Evolutionary conservation across 2,888 invertebrate species (phyloP), one percentile per base, ranked within the genome.

Genomic region (Calliscelio sp.): DNA sequence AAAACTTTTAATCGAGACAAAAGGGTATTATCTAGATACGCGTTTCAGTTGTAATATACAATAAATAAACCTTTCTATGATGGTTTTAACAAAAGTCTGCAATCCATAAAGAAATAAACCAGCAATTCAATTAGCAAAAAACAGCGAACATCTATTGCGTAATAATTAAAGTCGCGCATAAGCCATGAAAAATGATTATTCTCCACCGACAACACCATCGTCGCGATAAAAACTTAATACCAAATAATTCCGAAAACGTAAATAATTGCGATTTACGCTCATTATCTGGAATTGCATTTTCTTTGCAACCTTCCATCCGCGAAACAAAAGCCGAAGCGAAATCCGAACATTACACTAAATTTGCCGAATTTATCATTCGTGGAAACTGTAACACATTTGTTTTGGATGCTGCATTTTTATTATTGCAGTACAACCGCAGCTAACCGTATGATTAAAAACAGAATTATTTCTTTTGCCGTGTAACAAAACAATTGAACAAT

Each of bases 331-430:
- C 22, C 24, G 41, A 24, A 41, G n/a, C 41, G 41, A 41, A 20
- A 61, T 61, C 61, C 61, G 41, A 38, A 41, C 38, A 16, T 41
- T 41, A 41, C 61, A 41, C 41, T 28, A 25, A 41, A 61, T 61
- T 22, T 10, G 24, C 7, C 61, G 24, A 61, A 61, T 61, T 41
- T 16, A 24, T 61, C 41, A 32, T 41, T 61, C 1, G 24, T 10
- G 41, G 7, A 24, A 49, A 49, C 8, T 22, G 16, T 55, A 10
- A 28, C 55, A 25, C 55, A 28, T 25, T 24, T 51, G 51, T 51
- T 16, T 24, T 11, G 3, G 49, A 7, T 22, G 24, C n/a, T n/a
- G 38, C 14, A 38, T 24, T 61, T 61, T 61, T 61, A 61, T 61
- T 41, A 61, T 61, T 22, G 61, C 41, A 10, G 24, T 41, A 24